Evolutionary conservation across 2,888 invertebrate species (phyloP), one percentile per base, ranked within the genome.

Genomic region (Tenthredo scrophulariae): DNA sequence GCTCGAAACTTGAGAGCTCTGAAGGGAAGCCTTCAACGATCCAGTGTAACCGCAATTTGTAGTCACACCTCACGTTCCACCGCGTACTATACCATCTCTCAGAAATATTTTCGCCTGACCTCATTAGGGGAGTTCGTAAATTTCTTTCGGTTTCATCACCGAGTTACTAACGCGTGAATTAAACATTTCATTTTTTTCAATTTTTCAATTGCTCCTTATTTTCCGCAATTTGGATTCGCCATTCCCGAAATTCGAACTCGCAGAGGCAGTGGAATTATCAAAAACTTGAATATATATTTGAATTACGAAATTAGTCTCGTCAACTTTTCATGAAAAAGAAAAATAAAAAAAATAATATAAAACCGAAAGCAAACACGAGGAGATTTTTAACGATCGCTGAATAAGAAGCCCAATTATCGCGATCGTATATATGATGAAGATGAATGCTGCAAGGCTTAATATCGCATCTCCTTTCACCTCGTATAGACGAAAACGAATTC

Each of bases 1-100:
- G 22, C 77, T 50, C 54, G 77, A 77, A 26, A 77, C 50, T 54
- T 54, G 77, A 77, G 77, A 50, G 33, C 40, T 77, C 33, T 9
- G 33, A 74, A 26, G 29, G 54, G 50, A 54, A 75, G 22, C 43
- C 75, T 22, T 2, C 77, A 29, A 29, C 54, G 75, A 75, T 75
- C 33, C 50, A 7, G 77, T 54, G 54, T 33, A 54, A 54, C 77
- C 77, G 46, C 77, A 77, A 77, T 77, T 77, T 77, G 29, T 50
- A 77, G 77, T 77, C 46, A 77, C 26, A 54, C 54, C 77, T 77
- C 29, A 50, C 54, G 77, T 37, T 50, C 77, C 77, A 50, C 54
- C 77, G 43, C 74, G 33, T 62, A n/a, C 70, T 7, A 15, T 9
- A 46, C 50, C 50, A 13, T 29, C 74, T 74, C 22, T 37, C 2